Evolutionary conservation across 2,797 vertebrate species (phyloP), one percentile per base, ranked within the genome.

Genomic region (Acanthiza pusilla): DNA sequence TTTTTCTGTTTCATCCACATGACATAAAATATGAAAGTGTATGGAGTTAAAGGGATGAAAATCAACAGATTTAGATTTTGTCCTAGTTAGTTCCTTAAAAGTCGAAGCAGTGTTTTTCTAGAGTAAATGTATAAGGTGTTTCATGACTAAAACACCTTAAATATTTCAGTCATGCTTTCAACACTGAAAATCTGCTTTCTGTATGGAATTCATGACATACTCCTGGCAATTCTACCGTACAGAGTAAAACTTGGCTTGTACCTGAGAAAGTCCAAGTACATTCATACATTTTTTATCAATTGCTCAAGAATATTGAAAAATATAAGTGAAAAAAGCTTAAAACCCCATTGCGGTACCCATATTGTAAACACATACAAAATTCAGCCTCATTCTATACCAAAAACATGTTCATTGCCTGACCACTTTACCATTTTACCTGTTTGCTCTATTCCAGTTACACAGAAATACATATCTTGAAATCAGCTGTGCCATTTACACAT

Each of bases 151-250:
- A 86, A 62, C 48, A 57, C 34, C 57, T 87, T 57, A 70, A 80
- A 61, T 3, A 65, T 86, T 90, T 89, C 48, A 81, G 61, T 66
- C 61, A 73, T 81, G n/a, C 32, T 84, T 87, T 82, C 43, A 72
- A 50, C 51, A 68, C n/a, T 77, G 15, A 73, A 85, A 90, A 72
- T 88, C 58, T 93, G 26, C n/a, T 92, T 93, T 94, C 42, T n/a
- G 27, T 88, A 67, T 57, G 34, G 61, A 91, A 89, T 73, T 92
- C 40, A 50, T 55, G 8, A 85, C 11, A 22, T 63, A n/a, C 9
- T 82, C 10, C 65, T 66, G 20, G 38, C 12, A 94, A 32, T 75
- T 89, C 42, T 81, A 57, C 23, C 71, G 32, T 60, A 29, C 0
- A 5, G n/a, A 32, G 2, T 30, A 77, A 91, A 86, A 83, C 27